Base-by-base conservation (phyloP, 2,797 vertebrate genomes). In the Gallinago solitaria region DNA sequence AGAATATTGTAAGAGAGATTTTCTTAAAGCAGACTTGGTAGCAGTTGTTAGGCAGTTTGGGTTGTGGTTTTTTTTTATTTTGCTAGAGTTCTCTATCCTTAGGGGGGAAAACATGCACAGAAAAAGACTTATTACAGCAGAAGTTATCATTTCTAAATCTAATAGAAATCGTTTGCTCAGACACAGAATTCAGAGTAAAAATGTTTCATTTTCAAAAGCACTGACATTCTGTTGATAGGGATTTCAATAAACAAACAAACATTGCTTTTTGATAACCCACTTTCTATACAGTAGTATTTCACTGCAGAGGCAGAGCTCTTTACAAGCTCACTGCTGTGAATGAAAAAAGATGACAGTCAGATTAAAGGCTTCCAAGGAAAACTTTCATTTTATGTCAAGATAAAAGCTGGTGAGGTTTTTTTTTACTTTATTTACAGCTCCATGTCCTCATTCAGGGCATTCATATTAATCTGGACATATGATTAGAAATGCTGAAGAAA, bases 191-290 rank as follows among this genome's bases (percentile, higher is more conserved):
- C 75, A 64, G 50, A 78, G 47, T 45, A 73, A 92, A 93, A 96
- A 95, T 37, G 9, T 89, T 93, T 92, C 65, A 82, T 88, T 96
- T 91, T 94, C 76, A 75, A 83, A 96, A 96, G 71, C 70, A 86
- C 71, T 96, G 89, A 93, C 80, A 80, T 82, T 87, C 90, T 93
- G 60, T 68, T 85, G 89, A 95, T 92, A 74, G 20, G 60, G 41
- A 96, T 91, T 93, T 96, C 81, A 95, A 81, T 94, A 97, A 93
- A 88, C 50, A 96, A 97, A 91, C 57, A 95, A 97, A 85, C 25
- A 23, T 28, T 83, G 41, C 45, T 96, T 96, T 95, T 96, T 67
- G 89, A 76, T 96, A 97, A 80, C 69, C 83, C 73, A 53, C 71
- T 77, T 78, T 95, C 56, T 83, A 15, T 88, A 69, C 9, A 11